Evolutionary conservation across 2,888 invertebrate species (phyloP), one percentile per base, ranked within the genome.

Genomic region (Phrixothrix hirtus): DNA sequence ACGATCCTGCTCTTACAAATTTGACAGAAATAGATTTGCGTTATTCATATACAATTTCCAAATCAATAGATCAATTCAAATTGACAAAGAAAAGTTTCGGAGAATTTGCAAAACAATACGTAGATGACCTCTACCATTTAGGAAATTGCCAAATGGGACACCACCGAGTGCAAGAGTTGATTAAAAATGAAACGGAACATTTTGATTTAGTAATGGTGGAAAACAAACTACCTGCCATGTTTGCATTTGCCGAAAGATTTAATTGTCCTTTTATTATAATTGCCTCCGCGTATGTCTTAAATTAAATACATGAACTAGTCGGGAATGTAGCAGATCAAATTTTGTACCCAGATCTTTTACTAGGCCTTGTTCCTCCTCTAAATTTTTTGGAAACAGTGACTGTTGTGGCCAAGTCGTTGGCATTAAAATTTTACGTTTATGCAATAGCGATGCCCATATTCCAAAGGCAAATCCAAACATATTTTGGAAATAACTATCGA

Each of bases 141-240:
- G 11, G 15, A 0, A 21, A 42, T 11, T 1, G 14, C 2, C 29
- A 61, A 42, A 11, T 63, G 15, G 39, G 27, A 10, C 62, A 65
- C 27, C 62, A 65, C 1, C 57, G 64, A 54, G 68, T 74, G 2
- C 66, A 68, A 56, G 55, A 64, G 34, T 36, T 74, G 5, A 67
- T 74, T 12, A 58, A 68, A 10, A 64, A 70, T 48, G 46, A 63
- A 25, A 62, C 55, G 10, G 57, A 60, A 11, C 43, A 65, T 2
- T 74, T 72, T 46, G 75, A 74, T 60, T 47, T 75, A 42, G 51
- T 73, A 1, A 66, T 74, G 16, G 60, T 68, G 2, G 74, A 75
- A 58, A 64, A 64, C 2, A 61, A 65, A 10, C 49, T 64, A 15
- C 67, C 69, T 0, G 58, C 62, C 1, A 65, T 65, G 57, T 58